These are phyloP conservation scores for Pagrus major DNA, from an alignment of 2,113 vertebrate genomes.

Conservation along the genomic window DNA sequence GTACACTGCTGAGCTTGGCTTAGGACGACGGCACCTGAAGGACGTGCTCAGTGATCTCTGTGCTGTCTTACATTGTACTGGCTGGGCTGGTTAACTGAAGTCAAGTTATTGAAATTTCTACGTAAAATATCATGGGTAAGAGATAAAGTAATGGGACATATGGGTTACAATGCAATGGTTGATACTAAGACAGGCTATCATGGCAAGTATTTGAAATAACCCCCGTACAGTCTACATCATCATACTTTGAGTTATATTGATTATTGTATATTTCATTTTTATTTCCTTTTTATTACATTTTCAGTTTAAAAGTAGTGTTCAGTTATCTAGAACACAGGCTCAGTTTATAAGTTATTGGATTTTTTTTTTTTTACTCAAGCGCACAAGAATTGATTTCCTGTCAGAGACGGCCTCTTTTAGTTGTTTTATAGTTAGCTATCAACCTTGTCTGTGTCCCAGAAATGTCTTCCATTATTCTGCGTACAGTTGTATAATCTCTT, in stretches of 20 bases:
- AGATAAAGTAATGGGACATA: neutral
- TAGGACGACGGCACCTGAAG: conserved; percentile 47
- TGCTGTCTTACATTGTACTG: conserved; percentile 15
- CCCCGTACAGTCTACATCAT: conserved; percentile 37
- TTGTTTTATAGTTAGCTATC: conserved; percentile 70
- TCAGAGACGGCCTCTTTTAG: conserved; percentile 71
- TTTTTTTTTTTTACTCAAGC: conserved; percentile 60
- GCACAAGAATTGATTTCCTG: conserved; percentile 48
- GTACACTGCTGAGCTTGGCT: conserved; percentile 75
- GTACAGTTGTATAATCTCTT: conserved; percentile 36
- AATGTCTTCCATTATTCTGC: conserved; percentile 25
- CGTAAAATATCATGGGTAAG: neutral
- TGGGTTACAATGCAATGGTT: conserved; percentile 18
- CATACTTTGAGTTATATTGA: conserved; percentile 21
- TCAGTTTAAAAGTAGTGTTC: conserved; percentile 30
- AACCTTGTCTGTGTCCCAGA: conserved; percentile 16
- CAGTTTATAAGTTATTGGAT: conserved; percentile 41
- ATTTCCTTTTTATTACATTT: conserved; percentile 50
- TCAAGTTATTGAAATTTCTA: conserved; percentile 20
- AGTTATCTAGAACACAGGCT: conserved; percentile 40
- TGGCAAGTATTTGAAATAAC: conserved; percentile 40
- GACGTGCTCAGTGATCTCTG: conserved; percentile 6
- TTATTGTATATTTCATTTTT: conserved; percentile 43
- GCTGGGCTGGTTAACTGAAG: conserved; percentile 2
- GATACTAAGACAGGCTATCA: conserved; percentile 19